phyloP scores from a whole-genome alignment of 2,888 invertebrate species.

The Andrena camellia region DNA sequence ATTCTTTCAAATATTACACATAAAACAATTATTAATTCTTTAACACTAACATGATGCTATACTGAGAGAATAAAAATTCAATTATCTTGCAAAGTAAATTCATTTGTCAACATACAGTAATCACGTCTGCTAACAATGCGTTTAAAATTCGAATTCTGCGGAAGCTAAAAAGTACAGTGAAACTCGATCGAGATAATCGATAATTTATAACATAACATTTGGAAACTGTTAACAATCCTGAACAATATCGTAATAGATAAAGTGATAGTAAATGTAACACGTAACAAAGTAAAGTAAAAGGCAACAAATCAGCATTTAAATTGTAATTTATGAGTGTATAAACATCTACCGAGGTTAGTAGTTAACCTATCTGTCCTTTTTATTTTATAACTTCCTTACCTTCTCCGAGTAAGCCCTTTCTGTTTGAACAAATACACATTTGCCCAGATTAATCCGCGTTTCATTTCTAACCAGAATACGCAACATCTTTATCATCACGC shows the following conservation, averaged over 20 bases:
- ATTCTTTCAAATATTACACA: not conserved
- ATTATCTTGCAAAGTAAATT: not conserved
- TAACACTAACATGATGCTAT: too few species aligned
- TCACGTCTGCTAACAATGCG: not conserved
- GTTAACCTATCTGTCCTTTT: conserved; percentile 20
- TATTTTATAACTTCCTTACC: conserved; percentile 16
- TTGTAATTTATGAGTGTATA: not conserved
- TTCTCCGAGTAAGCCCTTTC: conserved; percentile 23
- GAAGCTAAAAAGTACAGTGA: not conserved
- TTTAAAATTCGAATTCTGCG: not conserved
- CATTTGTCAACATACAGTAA: not conserved
- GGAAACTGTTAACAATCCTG: not conserved
- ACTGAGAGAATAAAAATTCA: not conserved
- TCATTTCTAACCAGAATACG: not conserved
- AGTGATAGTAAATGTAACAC: not conserved
- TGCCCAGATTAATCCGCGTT: conserved; percentile 2
- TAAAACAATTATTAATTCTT: not conserved
- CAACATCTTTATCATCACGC: conserved; percentile 26
- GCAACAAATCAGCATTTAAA: not conserved
- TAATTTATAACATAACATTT: not conserved
- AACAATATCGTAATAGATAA: not conserved
- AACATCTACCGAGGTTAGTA: not conserved
- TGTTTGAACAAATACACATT: not conserved
- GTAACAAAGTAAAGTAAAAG: not conserved
- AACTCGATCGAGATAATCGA: not conserved